These are phyloP conservation scores for Parapsyche elsis DNA, from an alignment of 1,140 invertebrate genomes.

Conservation along the genomic window DNA sequence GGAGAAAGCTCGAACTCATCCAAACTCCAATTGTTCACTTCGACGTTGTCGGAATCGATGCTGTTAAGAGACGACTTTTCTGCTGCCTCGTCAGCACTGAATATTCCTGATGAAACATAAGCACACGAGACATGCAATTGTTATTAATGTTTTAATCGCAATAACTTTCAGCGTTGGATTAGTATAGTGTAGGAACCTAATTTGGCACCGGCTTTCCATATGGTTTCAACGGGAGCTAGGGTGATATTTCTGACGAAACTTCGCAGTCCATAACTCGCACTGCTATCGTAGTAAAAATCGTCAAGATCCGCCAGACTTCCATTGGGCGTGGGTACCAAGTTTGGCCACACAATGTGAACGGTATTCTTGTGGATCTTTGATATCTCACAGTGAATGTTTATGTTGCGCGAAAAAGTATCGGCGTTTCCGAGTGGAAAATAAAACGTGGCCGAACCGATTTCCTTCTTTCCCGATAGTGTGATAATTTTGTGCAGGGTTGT, in stretches of 20 bases:
- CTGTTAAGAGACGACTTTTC: conserved; percentile 14
- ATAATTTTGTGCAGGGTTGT: conserved; percentile 74
- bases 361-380: conserved; percentile 77
- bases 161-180: background rate
- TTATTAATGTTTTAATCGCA: too few relatives aligned
- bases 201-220: conserved; percentile 85
- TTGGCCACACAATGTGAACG: conserved; percentile 74
- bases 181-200: conserved; percentile 67
- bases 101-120: background rate
- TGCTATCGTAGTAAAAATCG: conserved; percentile 77
- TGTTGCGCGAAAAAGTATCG: conserved; percentile 77
- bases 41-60: background rate
- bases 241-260: conserved; percentile 78
- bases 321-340: conserved; percentile 75
- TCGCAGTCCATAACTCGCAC: conserved; percentile 70
- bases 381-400: conserved; percentile 72
- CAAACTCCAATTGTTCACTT: conserved; percentile 34
- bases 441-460: conserved; percentile 80
- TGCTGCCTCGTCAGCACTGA: conserved; percentile 7
- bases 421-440: conserved; percentile 90
- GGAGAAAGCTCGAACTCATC: conserved; percentile 41
- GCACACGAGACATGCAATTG: background rate
- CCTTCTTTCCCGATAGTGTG: conserved; percentile 79
- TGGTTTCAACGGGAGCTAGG: conserved; percentile 82
- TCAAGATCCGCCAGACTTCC: conserved; percentile 88